phyloP scores from a whole-genome alignment of 2,888 invertebrate genomes.

The Teleogryllus oceanicus region DNA sequence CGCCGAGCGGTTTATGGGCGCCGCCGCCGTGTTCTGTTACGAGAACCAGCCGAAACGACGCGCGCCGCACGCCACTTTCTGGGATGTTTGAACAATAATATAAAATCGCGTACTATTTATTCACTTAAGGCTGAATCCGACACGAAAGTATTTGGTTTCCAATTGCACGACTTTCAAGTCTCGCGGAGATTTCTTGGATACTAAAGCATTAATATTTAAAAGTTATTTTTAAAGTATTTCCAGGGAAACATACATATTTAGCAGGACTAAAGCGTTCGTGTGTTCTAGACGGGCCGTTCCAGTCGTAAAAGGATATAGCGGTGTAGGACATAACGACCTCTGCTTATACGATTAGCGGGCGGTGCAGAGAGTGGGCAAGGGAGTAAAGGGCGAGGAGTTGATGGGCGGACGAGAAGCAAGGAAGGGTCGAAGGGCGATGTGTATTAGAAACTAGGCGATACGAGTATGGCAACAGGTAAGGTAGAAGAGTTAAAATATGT shows the following conservation, averaged over 20 bases:
- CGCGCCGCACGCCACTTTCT: neutral
- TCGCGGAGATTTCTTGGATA: constrained; percentile 6
- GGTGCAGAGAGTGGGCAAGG: neutral
- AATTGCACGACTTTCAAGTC: neutral
- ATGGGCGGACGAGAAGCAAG: neutral
- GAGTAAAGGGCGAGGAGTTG: neutral
- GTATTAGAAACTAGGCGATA: too few relatives aligned
- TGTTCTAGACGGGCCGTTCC: neutral
- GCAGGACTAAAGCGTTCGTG: constrained; percentile 18
- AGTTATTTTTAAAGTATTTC: neutral
- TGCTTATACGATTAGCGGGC: constrained; percentile 6
- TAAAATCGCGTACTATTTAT: constrained; percentile 7
- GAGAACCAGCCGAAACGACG: constrained; percentile 5
- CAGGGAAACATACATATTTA: constrained; percentile 9
- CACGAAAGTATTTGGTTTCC: constrained; percentile 18
- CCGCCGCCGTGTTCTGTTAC: neutral
- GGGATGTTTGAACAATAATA: constrained; percentile 10
- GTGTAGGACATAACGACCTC: neutral
- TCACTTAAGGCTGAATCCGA: constrained; percentile 7
- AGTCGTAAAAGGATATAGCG: constrained; percentile 6
- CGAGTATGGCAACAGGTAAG: too few relatives aligned
- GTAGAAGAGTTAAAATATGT: too few relatives aligned
- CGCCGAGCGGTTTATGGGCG: neutral
- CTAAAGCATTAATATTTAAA: constrained; percentile 10
- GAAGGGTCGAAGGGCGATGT: too few relatives aligned